Base-by-base conservation (phyloP, 2,888 invertebrate species). In the Cosmia trapezina region DNA sequence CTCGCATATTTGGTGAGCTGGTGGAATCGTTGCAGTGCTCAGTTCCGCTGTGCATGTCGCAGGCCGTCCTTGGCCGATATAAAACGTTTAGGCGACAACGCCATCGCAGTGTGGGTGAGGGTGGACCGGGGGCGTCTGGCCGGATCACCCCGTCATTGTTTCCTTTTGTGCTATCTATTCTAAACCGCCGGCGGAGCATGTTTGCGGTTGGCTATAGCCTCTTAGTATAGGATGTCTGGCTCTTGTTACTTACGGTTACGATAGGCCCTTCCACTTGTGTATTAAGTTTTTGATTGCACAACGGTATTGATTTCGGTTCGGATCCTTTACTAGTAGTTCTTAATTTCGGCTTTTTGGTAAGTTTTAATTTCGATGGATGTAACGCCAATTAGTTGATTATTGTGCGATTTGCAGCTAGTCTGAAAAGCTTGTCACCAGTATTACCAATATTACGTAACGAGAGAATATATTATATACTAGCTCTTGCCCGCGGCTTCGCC, bases 41-140 rank as follows among this genome's bases (percentile, higher is more conserved):
- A 72, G 80, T 86, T 87, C 77, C 81, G 86, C 81, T 86, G 85
- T 90, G 90, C 91, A 91, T 87, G 86, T 88, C 86, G 85, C 85
- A 80, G 78, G 85, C 79, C 87, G 93, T 88, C 94, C 95, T 95
- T 94, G 94, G 91, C 95, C 95, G 92, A 93, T 90, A 93, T 94
- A 91, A 92, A 93, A 92, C 92, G 92, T 93, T 93, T 92, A 93
- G 92, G 88, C 88, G 90, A 90, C 90, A 88, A 88, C 86, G 83
- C 85, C 77, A 84, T 82, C 85, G 78, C 80, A 84, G 85, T 87
- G 86, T 87, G 85, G 86, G 89, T 89, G 86, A 86, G 87, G 84
- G 83, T 75, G 81, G 86, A 47, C 77, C 11, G 87, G 89, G 85
- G 86, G 85, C 56, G 78, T 78, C 73, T 89, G 89, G 91, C 91